Evolutionary conservation across 2,888 invertebrate genomes (phyloP).

Genomic region (Geophilus truncorum): DNA sequence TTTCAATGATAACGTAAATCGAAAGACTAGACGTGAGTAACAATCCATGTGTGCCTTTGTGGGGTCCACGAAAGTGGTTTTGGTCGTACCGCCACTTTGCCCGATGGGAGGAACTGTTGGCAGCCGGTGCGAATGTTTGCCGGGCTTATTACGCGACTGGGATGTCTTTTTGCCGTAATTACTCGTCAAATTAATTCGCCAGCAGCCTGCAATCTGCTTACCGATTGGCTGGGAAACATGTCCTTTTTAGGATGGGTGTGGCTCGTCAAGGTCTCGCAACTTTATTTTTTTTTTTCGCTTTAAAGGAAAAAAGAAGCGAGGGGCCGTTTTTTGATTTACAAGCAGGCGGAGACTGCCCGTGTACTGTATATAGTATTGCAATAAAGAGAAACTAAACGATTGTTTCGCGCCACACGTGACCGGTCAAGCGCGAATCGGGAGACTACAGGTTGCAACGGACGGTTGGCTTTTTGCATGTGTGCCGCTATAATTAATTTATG

Average conservation of each 20-base stretch:
- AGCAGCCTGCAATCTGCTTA: background rate
- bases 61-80: no score
- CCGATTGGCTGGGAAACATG: background rate
- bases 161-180: background rate
- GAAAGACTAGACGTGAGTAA: no score
- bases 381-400: background rate
- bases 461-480: no score
- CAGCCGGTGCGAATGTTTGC: no score
- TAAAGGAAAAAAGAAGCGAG: background rate
- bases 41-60: no score
- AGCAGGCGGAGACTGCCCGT: background rate
- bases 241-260: background rate
- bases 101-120: no score
- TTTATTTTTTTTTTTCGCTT: background rate
- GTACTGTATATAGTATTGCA: background rate
- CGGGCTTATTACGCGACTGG: background rate
- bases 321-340: slow-evolving; percentile 5
- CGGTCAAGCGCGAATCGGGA: background rate
- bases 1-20: no score
- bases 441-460: background rate
- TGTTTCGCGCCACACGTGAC: background rate
- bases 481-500: background rate
- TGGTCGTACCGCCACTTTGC: no score
- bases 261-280: background rate
- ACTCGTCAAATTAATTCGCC: background rate